phyloP scores from a whole-genome alignment of 2,888 invertebrate species.

The Oasisia sp. region DNA sequence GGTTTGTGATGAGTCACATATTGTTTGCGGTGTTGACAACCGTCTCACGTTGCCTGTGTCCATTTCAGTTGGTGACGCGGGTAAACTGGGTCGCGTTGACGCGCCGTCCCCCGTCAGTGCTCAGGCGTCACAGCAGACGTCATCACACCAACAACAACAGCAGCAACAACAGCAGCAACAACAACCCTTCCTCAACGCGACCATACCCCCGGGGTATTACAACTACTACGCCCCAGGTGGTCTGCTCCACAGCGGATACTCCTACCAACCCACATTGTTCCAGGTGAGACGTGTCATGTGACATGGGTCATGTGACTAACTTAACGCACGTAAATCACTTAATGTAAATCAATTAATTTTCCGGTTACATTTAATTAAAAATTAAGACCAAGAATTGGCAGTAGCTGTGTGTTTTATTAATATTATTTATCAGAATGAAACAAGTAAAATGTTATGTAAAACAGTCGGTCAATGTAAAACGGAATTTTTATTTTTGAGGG shows the following conservation, averaged over 20 bases:
- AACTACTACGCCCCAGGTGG: conserved; percentile 78
- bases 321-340: background rate
- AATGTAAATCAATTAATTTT: too few species aligned
- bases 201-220: conserved; percentile 77
- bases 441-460: too few species aligned
- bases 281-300: conserved; percentile 47
- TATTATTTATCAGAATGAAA: too few species aligned
- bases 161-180: conserved; percentile 74
- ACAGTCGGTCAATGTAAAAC: too few species aligned
- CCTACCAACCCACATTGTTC: conserved; percentile 69
- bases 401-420: too few species aligned
- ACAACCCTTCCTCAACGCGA: conserved; percentile 71
- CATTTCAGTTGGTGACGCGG: conserved; percentile 46
- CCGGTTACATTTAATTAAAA: too few species aligned
- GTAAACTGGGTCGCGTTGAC: conserved; percentile 75
- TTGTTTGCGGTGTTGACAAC: background rate
- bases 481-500: too few species aligned
- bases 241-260: conserved; percentile 55
- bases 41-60: background rate
- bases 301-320: conserved; percentile 8
- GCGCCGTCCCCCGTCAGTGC: conserved; percentile 84
- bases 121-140: conserved; percentile 74
- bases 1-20: background rate
- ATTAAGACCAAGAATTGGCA: too few species aligned
- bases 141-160: conserved; percentile 70